phyloP scores from a whole-genome alignment of 2,797 vertebrate species.

The Pseudocheirus occidentalis region DNA sequence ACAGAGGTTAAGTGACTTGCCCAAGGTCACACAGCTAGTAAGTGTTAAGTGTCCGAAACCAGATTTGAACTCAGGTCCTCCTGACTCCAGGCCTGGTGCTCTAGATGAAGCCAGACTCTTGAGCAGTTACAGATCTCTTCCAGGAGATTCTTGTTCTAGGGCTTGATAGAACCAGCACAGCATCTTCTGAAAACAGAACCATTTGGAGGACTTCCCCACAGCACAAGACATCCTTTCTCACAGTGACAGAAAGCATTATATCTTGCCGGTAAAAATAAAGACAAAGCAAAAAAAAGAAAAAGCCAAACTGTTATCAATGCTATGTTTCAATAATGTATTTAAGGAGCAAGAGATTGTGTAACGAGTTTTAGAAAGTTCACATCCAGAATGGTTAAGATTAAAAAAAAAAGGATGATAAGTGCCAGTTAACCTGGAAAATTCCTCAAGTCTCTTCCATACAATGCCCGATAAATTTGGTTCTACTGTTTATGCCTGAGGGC shows the following conservation, averaged over 20 bases:
- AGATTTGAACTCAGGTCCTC: too few species aligned
- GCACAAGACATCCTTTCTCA: neutral
- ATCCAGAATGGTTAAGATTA: neutral
- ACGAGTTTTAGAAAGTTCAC: neutral
- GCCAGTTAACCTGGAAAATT: neutral
- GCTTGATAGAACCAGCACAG: neutral
- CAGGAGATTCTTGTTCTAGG: neutral
- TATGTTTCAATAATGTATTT: neutral
- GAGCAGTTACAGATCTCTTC: neutral
- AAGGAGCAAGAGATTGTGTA: neutral
- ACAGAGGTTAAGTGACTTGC: neutral
- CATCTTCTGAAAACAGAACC: neutral
- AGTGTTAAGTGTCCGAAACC: too few species aligned
- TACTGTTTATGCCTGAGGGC: neutral
- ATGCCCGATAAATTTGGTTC: neutral
- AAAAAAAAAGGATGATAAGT: neutral
- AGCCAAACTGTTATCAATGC: neutral
- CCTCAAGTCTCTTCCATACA: neutral
- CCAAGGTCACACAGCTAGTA: neutral
- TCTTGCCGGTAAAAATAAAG: neutral
- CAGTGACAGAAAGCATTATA: neutral
- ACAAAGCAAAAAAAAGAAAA: neutral
- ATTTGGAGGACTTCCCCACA: neutral
- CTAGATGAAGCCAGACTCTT: neutral
- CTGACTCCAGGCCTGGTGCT: too few species aligned